Conservation (phyloP, 2,113 vertebrate genomes). For the Damaliscus lunatus region DNA sequence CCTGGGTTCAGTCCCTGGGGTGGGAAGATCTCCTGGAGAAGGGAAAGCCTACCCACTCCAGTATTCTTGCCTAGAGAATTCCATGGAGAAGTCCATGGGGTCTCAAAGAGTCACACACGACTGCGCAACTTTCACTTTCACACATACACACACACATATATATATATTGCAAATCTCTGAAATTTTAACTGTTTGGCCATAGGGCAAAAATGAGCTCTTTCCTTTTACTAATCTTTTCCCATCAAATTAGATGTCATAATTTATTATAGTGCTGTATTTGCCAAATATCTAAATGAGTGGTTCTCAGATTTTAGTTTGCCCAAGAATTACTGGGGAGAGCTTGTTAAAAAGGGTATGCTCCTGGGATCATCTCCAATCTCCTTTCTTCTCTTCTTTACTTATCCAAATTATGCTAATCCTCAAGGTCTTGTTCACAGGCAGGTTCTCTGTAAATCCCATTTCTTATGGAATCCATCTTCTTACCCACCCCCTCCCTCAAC, state of each 20-base stretch:
- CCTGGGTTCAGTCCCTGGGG: neutral
- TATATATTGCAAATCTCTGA: neutral
- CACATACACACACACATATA: no score
- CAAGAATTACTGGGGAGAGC: neutral
- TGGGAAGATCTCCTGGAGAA: neutral
- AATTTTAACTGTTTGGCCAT: neutral
- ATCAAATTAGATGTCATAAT: neutral
- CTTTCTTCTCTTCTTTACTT: neutral
- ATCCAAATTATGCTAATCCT: neutral
- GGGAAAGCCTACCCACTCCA: neutral
- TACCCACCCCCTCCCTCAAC: fast-evolving
- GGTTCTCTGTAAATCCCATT: neutral
- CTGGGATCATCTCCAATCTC: neutral
- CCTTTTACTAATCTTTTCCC: neutral
- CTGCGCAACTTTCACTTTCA: neutral
- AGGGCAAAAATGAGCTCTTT: neutral
- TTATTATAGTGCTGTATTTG: neutral
- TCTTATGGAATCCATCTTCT: neutral
- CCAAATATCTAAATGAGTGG: neutral
- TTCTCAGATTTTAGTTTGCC: neutral
- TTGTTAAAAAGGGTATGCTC: neutral
- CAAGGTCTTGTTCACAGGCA: neutral
- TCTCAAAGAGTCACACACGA: neutral
- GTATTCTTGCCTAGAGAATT: neutral
- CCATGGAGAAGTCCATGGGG: neutral